A percentile compares a stretch with the other conserved stretches of the same genome.
These are phyloP conservation scores for Tipula vernalis DNA, from an alignment of 2,888 invertebrate genomes.

Conservation along the genomic window DNA sequence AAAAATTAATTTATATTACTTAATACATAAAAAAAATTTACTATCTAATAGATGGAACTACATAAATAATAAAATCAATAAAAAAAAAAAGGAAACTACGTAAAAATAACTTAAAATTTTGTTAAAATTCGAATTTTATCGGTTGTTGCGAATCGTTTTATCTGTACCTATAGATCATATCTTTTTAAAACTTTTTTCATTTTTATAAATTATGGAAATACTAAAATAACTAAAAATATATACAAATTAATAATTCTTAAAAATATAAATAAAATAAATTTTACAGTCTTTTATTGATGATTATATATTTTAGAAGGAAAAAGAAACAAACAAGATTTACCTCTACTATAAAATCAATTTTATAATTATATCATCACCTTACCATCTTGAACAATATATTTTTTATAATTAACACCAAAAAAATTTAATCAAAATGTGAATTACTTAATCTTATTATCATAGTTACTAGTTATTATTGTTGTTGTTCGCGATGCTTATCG, in stretches of 20 bases:
- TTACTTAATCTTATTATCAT: background rate
- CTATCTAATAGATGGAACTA: background rate
- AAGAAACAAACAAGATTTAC: background rate
- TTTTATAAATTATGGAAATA: background rate
- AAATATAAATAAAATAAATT: background rate
- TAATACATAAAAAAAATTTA: background rate
- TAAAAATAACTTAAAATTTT: background rate
- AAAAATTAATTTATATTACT: background rate
- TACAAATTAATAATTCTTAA: background rate
- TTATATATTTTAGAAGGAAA: background rate
- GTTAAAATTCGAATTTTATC: background rate
- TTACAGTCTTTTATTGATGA: background rate
- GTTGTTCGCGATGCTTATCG: slow-evolving; percentile 6
- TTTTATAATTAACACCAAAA: background rate
- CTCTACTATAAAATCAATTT: background rate
- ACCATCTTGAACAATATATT: background rate
- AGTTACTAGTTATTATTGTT: background rate
- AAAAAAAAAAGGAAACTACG: background rate
- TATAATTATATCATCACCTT: background rate
- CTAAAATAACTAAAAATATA: background rate
- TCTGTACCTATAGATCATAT: background rate
- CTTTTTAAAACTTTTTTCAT: background rate
- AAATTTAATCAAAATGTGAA: background rate
- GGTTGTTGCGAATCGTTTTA: background rate
- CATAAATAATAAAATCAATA: background rate